Conservation (phyloP, 2,113 vertebrate genomes). For the Pitta sordida region DNA sequence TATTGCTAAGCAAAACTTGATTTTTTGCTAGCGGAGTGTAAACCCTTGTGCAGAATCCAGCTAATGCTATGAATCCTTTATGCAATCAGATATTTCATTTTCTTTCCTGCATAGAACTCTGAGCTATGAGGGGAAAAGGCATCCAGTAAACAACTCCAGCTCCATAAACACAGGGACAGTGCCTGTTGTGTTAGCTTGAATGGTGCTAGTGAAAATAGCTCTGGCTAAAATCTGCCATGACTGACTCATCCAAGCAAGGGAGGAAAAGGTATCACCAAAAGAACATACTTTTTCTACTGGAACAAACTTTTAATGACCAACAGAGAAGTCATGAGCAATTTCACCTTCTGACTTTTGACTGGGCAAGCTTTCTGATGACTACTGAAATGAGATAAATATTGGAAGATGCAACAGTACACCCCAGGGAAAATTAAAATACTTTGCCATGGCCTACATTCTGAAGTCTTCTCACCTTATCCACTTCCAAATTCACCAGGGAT, state of each 20-base stretch:
- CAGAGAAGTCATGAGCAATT: neutral
- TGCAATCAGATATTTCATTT: neutral
- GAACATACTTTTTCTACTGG: neutral
- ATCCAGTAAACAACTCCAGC: neutral
- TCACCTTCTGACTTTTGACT: neutral
- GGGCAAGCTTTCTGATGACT: neutral
- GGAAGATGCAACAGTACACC: neutral
- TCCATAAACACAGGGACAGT: neutral
- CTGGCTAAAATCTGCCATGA: neutral
- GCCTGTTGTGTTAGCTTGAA: neutral
- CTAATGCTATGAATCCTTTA: neutral
- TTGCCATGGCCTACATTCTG: neutral
- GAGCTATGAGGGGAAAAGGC: neutral
- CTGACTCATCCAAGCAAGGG: neutral
- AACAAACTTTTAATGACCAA: neutral
- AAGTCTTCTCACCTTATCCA: neutral
- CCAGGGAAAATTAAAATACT: neutral
- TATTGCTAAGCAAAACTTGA: neutral
- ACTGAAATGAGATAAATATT: neutral
- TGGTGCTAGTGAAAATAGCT: neutral
- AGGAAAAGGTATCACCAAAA: neutral
- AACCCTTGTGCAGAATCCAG: neutral
- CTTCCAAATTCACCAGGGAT: neutral
- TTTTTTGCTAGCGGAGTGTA: neutral
- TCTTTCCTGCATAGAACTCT: neutral